Percentiles rank a stretch among this genome's conserved stretches.
These are phyloP conservation scores for Drosophila biarmipes DNA, from an alignment of 1,140 invertebrate genomes.

Conservation along the genomic window DNA sequence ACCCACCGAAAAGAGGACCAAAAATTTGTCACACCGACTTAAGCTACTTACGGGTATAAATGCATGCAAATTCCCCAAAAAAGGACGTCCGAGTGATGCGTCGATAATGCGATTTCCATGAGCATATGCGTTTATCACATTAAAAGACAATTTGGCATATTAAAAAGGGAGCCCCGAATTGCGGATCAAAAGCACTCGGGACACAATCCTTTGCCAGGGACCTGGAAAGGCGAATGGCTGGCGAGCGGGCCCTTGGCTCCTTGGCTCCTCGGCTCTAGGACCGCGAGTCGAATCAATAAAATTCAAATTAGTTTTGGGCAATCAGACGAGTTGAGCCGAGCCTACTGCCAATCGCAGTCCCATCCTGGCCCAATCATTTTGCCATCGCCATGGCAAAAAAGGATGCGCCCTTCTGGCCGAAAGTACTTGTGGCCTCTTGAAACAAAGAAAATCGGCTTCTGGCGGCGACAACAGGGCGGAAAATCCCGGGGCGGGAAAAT, in stretches of 20 bases:
- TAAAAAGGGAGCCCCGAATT: conserved; percentile 19
- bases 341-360: conserved; percentile 21
- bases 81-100: conserved; percentile 30
- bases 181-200: conserved; percentile 42
- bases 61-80: conserved; percentile 17
- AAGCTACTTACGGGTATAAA: conserved; percentile 49
- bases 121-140: conserved; percentile 75
- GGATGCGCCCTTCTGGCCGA: conserved; percentile 54
- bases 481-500: conserved; percentile 8
- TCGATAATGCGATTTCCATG: conserved; percentile 71
- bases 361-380: conserved; percentile 67
- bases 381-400: conserved; percentile 69
- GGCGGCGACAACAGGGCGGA: conserved; percentile 8
- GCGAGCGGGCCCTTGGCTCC: conserved; percentile 1
- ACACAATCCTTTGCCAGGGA: conserved; percentile 58
- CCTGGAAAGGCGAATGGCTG: conserved; percentile 31
- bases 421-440: conserved; percentile 67
- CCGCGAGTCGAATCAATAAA: conserved; percentile 79
- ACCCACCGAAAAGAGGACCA: neutral
- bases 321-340: conserved; percentile 46
- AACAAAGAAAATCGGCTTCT: conserved; percentile 52
- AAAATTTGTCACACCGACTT: conserved; percentile 52
- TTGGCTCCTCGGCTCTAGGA: conserved; percentile 5
- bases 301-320: conserved; percentile 82
- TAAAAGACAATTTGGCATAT: conserved; percentile 75